Percentiles rank a stretch among this genome's conserved stretches.
Conservation (phyloP, 2,888 invertebrate species). For the Sphaerophoria taeniata region DNA sequence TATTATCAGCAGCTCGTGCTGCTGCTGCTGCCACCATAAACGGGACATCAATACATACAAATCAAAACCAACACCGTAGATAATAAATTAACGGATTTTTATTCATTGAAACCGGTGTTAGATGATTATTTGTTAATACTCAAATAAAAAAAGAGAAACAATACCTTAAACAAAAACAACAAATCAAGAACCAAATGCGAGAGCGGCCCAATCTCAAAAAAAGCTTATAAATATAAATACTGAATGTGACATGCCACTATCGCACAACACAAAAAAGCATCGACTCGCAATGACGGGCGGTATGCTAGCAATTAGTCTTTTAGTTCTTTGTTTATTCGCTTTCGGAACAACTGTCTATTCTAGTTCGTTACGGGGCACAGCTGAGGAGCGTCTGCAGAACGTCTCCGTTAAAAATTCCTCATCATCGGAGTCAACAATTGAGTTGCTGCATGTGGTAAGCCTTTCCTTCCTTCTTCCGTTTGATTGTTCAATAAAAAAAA, state of each 20-base stretch:
- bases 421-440: slow-evolving; percentile 77
- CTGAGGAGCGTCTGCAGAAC: slow-evolving; percentile 7
- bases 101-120: slow-evolving; percentile 69
- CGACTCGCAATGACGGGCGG: slow-evolving; percentile 80
- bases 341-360: slow-evolving; percentile 78
- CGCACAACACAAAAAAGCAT: slow-evolving; percentile 80
- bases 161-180: slow-evolving; percentile 32
- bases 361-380: slow-evolving; percentile 71
- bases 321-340: slow-evolving; percentile 79
- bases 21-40: not conserved
- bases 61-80: slow-evolving; percentile 22
- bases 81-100: slow-evolving; percentile 56
- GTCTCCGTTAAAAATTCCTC: slow-evolving; percentile 12
- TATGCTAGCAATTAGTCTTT: slow-evolving; percentile 77
- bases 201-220: slow-evolving; percentile 21
- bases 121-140: slow-evolving; percentile 47
- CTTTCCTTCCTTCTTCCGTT: slow-evolving; percentile 17
- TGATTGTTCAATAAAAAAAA: slow-evolving; percentile 16
- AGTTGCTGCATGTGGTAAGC: slow-evolving; percentile 82
- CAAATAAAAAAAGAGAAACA: slow-evolving; percentile 4
- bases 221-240: slow-evolving; percentile 73
- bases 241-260: slow-evolving; percentile 79
- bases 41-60: not conserved
- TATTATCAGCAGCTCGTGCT: not conserved
- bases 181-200: slow-evolving; percentile 13